Evolutionary conservation across 1,140 invertebrate species (phyloP).

Genomic region (Papilio polytes): DNA sequence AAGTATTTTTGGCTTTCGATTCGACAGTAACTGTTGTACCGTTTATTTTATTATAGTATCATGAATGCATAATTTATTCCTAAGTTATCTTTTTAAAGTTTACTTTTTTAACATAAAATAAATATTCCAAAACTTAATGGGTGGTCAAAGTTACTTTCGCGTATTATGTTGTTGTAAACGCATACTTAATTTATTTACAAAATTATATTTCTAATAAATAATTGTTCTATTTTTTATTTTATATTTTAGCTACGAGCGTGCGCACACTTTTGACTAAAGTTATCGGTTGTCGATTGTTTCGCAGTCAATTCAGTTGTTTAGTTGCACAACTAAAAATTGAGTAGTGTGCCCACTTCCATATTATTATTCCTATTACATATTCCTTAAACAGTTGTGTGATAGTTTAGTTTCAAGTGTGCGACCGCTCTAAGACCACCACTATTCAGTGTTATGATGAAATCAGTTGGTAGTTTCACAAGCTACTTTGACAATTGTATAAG

Average conservation of each 20-base stretch:
- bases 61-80: constrained; percentile 7
- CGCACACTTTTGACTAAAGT: too few relatives aligned
- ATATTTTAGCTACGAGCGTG: neutral
- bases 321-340: too few relatives aligned
- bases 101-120: neutral
- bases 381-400: too few relatives aligned
- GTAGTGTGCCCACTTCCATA: too few relatives aligned
- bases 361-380: too few relatives aligned
- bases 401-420: too few relatives aligned
- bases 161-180: neutral
- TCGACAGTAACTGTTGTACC: constrained; percentile 20
- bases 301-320: too few relatives aligned
- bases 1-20: constrained; percentile 26
- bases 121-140: neutral
- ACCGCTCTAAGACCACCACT: too few relatives aligned
- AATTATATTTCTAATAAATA: neutral
- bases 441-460: neutral
- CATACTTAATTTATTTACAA: neutral
- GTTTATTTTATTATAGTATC: constrained; percentile 25
- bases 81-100: neutral
- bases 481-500: constrained; percentile 11
- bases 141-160: neutral
- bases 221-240: too few relatives aligned
- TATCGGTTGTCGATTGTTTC: too few relatives aligned
- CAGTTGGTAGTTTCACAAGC: neutral